A percentile compares a stretch with the other conserved stretches of the same genome.
phyloP scores from a whole-genome alignment of 2,797 vertebrate genomes.

The Nyctalus aviator region DNA sequence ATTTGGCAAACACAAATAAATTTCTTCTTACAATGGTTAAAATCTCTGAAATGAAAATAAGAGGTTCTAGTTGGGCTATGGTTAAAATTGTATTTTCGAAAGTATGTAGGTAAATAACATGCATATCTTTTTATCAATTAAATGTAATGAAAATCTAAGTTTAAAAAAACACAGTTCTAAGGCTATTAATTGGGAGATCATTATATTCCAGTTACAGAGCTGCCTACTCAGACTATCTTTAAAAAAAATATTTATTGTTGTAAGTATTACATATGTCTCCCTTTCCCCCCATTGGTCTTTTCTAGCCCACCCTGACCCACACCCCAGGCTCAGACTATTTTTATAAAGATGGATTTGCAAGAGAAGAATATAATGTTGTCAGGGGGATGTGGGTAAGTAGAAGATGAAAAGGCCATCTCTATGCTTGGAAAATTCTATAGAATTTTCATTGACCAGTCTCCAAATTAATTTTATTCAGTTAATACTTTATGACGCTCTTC shows the following conservation, averaged over 20 bases:
- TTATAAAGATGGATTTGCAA: slow-evolving; percentile 51
- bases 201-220: not conserved
- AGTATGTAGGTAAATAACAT: slow-evolving; percentile 54
- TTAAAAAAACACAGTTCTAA: not conserved
- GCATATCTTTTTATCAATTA: slow-evolving; percentile 25
- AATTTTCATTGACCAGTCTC: not conserved
- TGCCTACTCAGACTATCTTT: slow-evolving; percentile 36
- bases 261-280: too few relatives aligned
- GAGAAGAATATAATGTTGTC: slow-evolving; percentile 10
- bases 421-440: slow-evolving; percentile 45
- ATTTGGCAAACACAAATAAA: slow-evolving; percentile 25
- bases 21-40: not conserved
- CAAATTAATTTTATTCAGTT: slow-evolving; percentile 57
- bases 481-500: slow-evolving; percentile 7
- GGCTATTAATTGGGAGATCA: slow-evolving; percentile 26
- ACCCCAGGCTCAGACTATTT: not conserved
- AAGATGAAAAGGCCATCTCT: slow-evolving; percentile 28
- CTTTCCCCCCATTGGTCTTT: too few relatives aligned
- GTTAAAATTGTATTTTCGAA: slow-evolving; percentile 54
- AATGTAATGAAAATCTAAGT: slow-evolving; percentile 9
- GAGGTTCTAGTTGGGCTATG: slow-evolving; percentile 19
- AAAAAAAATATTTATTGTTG: slow-evolving; percentile 41
- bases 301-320: too few relatives aligned
- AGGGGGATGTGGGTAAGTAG: not conserved
- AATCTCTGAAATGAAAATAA: slow-evolving; percentile 48